These are phyloP conservation scores for Andrena fulva DNA, from an alignment of 2,888 invertebrate genomes.

Conservation along the genomic window DNA sequence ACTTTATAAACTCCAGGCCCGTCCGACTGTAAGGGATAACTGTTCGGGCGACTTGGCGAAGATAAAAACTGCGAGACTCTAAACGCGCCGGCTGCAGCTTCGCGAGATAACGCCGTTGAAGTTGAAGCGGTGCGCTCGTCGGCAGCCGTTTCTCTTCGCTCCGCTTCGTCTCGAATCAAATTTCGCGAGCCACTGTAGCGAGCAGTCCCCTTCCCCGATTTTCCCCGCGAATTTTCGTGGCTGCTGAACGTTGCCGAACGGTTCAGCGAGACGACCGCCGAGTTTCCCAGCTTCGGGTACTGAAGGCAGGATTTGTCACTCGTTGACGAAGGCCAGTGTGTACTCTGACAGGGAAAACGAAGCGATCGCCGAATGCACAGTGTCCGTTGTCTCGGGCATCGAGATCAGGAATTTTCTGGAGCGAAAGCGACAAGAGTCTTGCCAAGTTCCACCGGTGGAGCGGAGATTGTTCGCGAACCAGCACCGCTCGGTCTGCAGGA, in stretches of 20 bases:
- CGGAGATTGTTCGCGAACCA: constrained; percentile 38
- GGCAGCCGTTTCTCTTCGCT: constrained; percentile 1
- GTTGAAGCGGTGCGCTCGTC: neutral
- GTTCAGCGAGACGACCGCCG: neutral
- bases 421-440: neutral
- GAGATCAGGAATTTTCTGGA: neutral
- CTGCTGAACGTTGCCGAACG: neutral
- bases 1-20: constrained; percentile 35
- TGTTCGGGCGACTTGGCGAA: constrained; percentile 32
- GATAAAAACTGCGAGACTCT: constrained; percentile 43
- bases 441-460: constrained; percentile 37
- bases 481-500: constrained; percentile 7
- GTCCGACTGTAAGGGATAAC: constrained; percentile 26
- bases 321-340: too few species aligned
- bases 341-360: neutral
- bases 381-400: constrained; percentile 15
- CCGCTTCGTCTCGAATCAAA: neutral
- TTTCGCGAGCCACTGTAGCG: constrained; percentile 5
- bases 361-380: neutral
- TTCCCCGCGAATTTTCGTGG: constrained; percentile 3
- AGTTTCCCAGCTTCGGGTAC: neutral
- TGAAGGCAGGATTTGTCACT: too few species aligned
- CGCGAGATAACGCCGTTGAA: constrained; percentile 28
- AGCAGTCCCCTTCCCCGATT: neutral
- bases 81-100: constrained; percentile 14